Base-by-base conservation (phyloP, 2,113 vertebrate genomes). In the Scomber scombrus region DNA sequence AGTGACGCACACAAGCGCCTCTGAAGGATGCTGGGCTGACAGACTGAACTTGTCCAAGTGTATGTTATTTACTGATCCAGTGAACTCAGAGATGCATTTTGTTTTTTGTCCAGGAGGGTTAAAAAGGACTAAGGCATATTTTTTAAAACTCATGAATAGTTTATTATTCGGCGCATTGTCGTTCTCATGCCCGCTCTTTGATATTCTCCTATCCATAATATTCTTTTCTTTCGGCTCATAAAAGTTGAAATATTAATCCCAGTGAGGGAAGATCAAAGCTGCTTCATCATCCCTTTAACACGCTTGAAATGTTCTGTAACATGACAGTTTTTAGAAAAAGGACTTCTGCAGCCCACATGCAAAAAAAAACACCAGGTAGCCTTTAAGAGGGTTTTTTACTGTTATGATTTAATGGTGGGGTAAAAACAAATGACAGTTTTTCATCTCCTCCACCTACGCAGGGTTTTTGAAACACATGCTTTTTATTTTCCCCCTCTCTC, bases 1-100 rank as follows among this genome's bases (percentile, higher is more conserved):
- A 71, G 78, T 95, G 94, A 95, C 93, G 91, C 94, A 95, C 89
- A 81, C 52, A 34, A 71, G 76, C 40, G 31, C 68, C 21, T 56
- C 75, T 78, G 83, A 88, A 70, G 78, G 80, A 88, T 56, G 81
- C 80, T 61, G 51, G 62, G 78, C 77, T 78, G 86, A 82, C 79
- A 80, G 81, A 85, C 46, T 47, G 26, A 89, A 85, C 78, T 84
- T 31, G 58, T 78, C 75, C 71, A 61, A 70, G 80, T 72, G 71
- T 79, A 60, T 84, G 78, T 87, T 92, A 82, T 88, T 87, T 88
- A 91, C 81, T 23, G 51, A 84, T 82, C 83, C 82, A 70, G 29
- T 75, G 79, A 88, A 81, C 69, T 75, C 70, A 2, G 62, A 52
- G 52, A 75, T 56, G 65, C 3, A 10, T n/a, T n/a, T n/a, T n/a